These are phyloP conservation scores for Diabrotica virgifera DNA, from an alignment of 1,140 invertebrate species.

Conservation along the genomic window DNA sequence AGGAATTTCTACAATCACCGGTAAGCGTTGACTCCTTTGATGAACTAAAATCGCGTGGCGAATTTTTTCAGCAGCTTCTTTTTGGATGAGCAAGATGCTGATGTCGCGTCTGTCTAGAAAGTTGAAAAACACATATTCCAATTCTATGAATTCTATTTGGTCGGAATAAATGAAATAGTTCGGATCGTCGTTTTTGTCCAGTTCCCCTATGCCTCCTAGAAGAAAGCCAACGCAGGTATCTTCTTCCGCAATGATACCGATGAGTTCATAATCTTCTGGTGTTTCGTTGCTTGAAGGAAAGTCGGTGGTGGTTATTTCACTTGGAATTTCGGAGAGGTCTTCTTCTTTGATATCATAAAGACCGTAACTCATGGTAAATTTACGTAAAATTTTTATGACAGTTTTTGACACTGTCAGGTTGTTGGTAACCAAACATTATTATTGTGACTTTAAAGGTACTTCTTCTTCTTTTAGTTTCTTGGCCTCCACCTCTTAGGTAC, in stretches of 20 bases:
- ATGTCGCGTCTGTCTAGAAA: conserved; percentile 23
- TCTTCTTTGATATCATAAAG: conserved; percentile 9
- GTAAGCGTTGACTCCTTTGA: conserved; percentile 5
- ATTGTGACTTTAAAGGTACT: too few species aligned
- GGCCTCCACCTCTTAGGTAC: too few species aligned
- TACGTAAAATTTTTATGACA: neutral
- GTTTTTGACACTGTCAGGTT: too few species aligned
- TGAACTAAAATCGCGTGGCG: conserved; percentile 10
- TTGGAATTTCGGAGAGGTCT: neutral
- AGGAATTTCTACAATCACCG: conserved; percentile 28
- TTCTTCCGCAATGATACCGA: conserved; percentile 32
- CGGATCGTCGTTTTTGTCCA: conserved; percentile 12
- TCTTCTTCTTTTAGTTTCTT: too few species aligned
- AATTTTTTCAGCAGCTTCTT: conserved; percentile 26
- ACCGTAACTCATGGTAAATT: neutral
- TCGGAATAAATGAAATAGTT: conserved; percentile 24
- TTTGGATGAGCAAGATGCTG: conserved; percentile 25
- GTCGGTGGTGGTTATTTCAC: neutral
- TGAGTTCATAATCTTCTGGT: conserved; percentile 4
- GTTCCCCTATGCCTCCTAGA: conserved; percentile 28
- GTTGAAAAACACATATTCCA: conserved; percentile 19
- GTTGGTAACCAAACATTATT: too few species aligned
- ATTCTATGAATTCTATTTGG: conserved; percentile 15
- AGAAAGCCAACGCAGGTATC: conserved; percentile 32
- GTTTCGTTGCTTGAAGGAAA: neutral